phyloP scores from a whole-genome alignment of 2,888 invertebrate genomes.

The Eupithecia tripunctaria region DNA sequence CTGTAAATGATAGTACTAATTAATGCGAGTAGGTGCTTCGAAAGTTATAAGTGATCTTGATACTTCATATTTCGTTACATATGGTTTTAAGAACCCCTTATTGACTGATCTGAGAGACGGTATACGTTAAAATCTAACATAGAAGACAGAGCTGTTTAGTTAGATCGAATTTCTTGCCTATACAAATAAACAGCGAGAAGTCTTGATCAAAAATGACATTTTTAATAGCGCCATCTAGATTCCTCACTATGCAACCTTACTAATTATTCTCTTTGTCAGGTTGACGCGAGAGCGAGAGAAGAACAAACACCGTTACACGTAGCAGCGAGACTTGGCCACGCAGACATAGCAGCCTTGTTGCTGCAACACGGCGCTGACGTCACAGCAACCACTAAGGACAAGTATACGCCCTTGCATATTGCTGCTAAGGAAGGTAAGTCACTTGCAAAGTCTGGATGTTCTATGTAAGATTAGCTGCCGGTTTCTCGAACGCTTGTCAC shows the following conservation, averaged over 20 bases:
- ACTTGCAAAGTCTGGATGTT: no score
- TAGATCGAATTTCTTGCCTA: background rate
- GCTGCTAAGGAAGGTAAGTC: constrained; percentile 95
- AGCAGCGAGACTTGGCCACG: constrained; percentile 97
- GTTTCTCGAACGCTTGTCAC: no score
- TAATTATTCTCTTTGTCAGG: constrained; percentile 55
- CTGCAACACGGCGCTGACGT: constrained; percentile 97
- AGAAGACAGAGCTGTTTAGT: background rate
- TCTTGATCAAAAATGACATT: background rate
- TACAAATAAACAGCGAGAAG: background rate
- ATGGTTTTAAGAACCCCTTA: background rate
- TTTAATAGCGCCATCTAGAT: background rate
- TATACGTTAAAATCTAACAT: background rate
- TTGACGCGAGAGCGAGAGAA: constrained; percentile 90
- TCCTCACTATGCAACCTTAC: background rate
- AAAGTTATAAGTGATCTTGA: background rate
- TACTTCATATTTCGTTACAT: background rate
- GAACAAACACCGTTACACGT: constrained; percentile 99
- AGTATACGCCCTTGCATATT: constrained; percentile 98
- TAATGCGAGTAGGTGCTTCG: no score
- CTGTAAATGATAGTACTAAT: no score
- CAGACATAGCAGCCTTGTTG: constrained; percentile 96
- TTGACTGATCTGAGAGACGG: background rate
- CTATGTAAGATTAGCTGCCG: constrained; percentile 91
- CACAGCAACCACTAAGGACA: constrained; percentile 95